Evolutionary conservation across 1,140 invertebrate genomes (phyloP), one percentile per base, ranked within the genome.

Genomic region (Nymphalis io): DNA sequence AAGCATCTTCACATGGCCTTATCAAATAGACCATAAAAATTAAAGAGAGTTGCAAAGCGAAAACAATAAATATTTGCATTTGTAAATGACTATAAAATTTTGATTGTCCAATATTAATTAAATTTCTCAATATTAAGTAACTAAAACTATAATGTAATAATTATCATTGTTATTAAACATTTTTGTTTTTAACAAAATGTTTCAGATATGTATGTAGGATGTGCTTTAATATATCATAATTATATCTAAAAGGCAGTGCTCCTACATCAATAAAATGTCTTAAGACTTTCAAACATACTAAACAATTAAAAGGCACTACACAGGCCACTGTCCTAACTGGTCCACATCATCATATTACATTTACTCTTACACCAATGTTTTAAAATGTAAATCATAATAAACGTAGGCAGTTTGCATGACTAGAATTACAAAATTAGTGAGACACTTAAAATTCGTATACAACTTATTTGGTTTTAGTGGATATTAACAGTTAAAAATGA

Each of bases 271-370:
- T 51, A 42, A 44, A 60, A 79, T 72, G 61, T 72, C 65, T 80
- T 76, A 68, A 68, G 55, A 67, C 69, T 71, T 78, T 74, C 63
- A 60, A 72, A 60, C 70, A 70, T 70, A 79, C 75, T 73, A 80
- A 80, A 76, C 74, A 84, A 79, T 72, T 70, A 84, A 85, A 89
- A 90, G 88, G 88, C 88, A 90, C 88, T 88, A 90, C 85, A 46
- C 73, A 90, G 87, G 88, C 88, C 84, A 85, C 85, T 83, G 79
- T 83, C 76, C 82, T 84, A 83, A 78, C 81, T 90, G 88, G 88
- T 90, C 88, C 88, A 78, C 80, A 27, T 53, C 20, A 13, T 55
- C 21, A 55, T 48, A 48, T 55, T 55, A 55, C 51, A 27, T 46
- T 63, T 69, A 65, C 23, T 46, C 53, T 51, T 65, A 75, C 33